Evolutionary conservation across 2,113 vertebrate genomes (phyloP), one percentile per base, ranked within the genome.

Genomic region (Istiophorus platypterus): DNA sequence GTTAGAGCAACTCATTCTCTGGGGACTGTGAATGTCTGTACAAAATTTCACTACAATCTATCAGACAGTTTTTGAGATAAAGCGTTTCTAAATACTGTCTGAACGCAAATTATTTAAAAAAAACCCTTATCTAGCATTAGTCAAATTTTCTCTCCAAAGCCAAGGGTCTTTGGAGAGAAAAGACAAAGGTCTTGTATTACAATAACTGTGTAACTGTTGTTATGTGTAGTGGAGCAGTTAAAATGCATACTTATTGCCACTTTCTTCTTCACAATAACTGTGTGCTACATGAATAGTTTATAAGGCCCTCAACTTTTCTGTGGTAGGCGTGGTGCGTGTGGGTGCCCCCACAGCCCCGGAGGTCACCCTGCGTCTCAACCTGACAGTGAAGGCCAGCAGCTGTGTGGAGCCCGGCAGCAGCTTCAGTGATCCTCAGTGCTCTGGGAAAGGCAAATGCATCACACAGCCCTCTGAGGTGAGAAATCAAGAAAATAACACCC

Each of bases 341-440:
- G 94, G 90, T 6, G 9, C 88, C 62, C 87, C 91, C 56, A 91
- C 83, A 37, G 97, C 96, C 82, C 96, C 96, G 26, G 97, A 97
- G 14, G 96, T 97, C 94, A 96, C 96, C 66, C 87, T 99, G 57
- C 96, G 97, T 63, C 93, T 99, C 85, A 97, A 96, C 61, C 93
- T 99, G 88, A 93, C 94, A 4, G 97, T 99, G 85, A 99, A 99
- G 92, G 90, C 94, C 89, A 97, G 96, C 81, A 96, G 93, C 93
- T 99, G 98, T 2, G 68, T 94, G 85, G 95, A 95, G 0, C 94
- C 91, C 0, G 96, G 95, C 65, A 95, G 94, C 89, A 93, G 86
- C 24, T 82, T 95, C 54, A 95, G 91, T 15, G 95, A 91, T 72
- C 65, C 96, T 27, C 96, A 95, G 18, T 99, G 98, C 83, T 97